These are phyloP conservation scores for Tetrapedia diversipes DNA, from an alignment of 2,888 invertebrate species.

Conservation along the genomic window DNA sequence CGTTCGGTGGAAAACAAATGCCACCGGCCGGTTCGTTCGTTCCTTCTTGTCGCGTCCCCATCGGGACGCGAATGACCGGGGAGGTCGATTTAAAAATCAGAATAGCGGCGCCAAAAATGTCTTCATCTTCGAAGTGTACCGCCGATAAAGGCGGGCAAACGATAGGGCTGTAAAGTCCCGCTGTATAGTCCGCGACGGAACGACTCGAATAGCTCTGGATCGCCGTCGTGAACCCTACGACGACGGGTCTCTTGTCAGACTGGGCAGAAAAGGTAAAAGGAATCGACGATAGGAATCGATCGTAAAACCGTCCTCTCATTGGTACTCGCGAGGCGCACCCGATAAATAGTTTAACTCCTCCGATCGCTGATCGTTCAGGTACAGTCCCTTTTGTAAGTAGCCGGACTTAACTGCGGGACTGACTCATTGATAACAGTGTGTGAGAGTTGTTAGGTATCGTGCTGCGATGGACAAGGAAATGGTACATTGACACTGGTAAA, in stretches of 20 bases:
- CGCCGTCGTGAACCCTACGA: conserved; percentile 51
- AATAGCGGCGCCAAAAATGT: conserved; percentile 78
- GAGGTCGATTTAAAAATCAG: conserved; percentile 71
- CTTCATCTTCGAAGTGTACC: conserved; percentile 72
- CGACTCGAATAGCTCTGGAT: conserved; percentile 64
- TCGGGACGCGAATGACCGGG: conserved; percentile 10
- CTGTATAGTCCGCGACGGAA: conserved; percentile 59
- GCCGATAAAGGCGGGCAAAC: conserved; percentile 75
- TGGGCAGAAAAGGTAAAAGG: conserved; percentile 54
- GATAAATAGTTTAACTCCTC: conserved; percentile 60
- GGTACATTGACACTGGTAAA: too few relatives aligned
- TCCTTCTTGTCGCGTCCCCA: conserved; percentile 5
- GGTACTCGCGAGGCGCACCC: conserved; percentile 47
- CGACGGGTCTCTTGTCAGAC: conserved; percentile 55
- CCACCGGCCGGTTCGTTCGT: not conserved
- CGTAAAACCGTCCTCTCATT: conserved; percentile 61
- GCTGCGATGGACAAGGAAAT: too few relatives aligned
- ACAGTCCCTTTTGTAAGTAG: too few relatives aligned
- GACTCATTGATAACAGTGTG: too few relatives aligned
- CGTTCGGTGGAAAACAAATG: conserved; percentile 1
- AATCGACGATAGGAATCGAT: conserved; percentile 64
- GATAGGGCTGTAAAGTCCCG: conserved; percentile 76
- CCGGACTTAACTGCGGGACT: too few relatives aligned
- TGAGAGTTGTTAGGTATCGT: too few relatives aligned
- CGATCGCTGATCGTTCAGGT: conserved; percentile 2